Evolutionary conservation across 2,888 invertebrate genomes (phyloP), one percentile per base, ranked within the genome.

Genomic region (Alentia gelatinosa): DNA sequence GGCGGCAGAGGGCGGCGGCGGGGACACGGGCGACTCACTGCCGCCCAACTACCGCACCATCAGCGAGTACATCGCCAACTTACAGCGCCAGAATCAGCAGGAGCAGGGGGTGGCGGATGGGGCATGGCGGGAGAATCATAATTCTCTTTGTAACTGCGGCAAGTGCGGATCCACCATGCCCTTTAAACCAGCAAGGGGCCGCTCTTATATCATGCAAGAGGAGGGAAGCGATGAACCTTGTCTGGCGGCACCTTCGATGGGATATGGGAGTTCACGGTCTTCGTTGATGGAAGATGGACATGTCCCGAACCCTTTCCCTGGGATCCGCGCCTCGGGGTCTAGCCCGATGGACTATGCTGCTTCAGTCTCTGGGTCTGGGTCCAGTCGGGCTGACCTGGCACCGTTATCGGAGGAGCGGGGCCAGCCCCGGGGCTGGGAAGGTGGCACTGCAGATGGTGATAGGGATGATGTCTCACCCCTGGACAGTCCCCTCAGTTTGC

Each of bases 111-210:
- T 19, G 19, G 9, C 5, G 19, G 56, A 1, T 4, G 56, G 56
- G 5, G 30, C 1, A 0, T 30, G 30, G 3, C 1, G 86, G 33
- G 47, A 47, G 35, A 86, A 86, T 47, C 47, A 47, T 19, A 47
- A 47, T 26, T 42, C 86, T 3, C 47, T 42, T 1, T 86, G 47
- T 35, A 35, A 47, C 47, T 47, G 47, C 33, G 86, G 47, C 50
- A 86, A 9, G 9, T 47, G 42, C 33, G 47, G 47, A 19, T n/a
- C 86, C 33, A 30, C 42, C 26, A 33, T 47, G 86, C 47, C 86
- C 30, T 86, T 47, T 26, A 86, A 86, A 26, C 86, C 86, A 47
- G 50, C 86, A 23, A 12, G 86, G 15, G 86, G 86, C 26, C 86
- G 50, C 47, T 42, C 47, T 30, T 86, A 26, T 33, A 86, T 86